Evolutionary conservation across 2,113 vertebrate genomes (phyloP), one percentile per base, ranked within the genome.

Genomic region (Hipposideros armiger): DNA sequence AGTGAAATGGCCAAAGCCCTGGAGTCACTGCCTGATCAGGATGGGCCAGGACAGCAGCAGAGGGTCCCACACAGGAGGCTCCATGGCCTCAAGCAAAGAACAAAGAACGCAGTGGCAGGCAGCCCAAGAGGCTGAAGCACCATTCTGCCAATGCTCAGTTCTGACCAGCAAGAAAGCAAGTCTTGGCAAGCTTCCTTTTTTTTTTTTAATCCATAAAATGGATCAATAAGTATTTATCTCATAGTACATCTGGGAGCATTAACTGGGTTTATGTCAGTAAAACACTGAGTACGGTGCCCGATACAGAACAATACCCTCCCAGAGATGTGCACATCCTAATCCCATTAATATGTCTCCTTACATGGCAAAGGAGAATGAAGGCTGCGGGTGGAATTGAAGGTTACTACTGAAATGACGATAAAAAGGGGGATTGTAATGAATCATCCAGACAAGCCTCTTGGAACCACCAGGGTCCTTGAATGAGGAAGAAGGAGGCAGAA

Each of bases 71-170:
- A 4, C 1, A n/a, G 52, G 26, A 64, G 1, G 8, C 20, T 42
- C 54, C 13, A 64, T 54, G 76, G 3, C 19, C 56, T 69, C 20
- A 2, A 2, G 13, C 26, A 42, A 73, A 92, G 26, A 85, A 60
- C 4, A 22, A 20, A 56, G 24, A 24, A 60, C 6, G 30, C 36
- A 3, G 1, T 1, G 4, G n/a, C 16, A 1, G 11, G 3, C 15
- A 62, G n/a, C 52, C 60, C 17, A 86, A 77, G 28, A 32, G 7
- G 10, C n/a, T 26, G 28, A 1, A 42, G 73, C 7, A 3, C 14
- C 2, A 2, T 22, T 28, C 70, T 72, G 24, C 11, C 30, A 8
- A 10, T 50, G 8, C 1, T 4, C 9, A 1, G 6, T 58, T 40
- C 8, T 2, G 2, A 77, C 11, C 26, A 60, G 36, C 1, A 17